Conservation (phyloP, 2,797 vertebrate species). For the Falco naumanni region DNA sequence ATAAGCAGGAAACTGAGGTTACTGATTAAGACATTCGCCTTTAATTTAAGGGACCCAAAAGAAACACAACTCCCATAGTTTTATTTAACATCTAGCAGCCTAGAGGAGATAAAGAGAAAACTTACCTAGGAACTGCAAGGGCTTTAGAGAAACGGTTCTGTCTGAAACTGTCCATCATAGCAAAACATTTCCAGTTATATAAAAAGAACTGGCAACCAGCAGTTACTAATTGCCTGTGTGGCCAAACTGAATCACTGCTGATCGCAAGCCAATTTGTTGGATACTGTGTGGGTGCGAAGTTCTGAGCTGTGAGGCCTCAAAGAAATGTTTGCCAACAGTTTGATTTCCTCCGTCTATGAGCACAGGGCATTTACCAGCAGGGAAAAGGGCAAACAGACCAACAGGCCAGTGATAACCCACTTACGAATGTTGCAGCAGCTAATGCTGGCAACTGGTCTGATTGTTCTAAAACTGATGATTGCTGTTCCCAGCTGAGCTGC, state of each 20-base stretch:
- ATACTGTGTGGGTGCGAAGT: no score
- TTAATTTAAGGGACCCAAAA: background rate
- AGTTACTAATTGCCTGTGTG: background rate
- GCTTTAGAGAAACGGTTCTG: background rate
- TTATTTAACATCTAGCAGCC: background rate
- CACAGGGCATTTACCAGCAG: background rate
- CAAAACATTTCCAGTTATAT: background rate
- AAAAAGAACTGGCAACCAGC: background rate
- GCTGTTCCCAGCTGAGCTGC: background rate
- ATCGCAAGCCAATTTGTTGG: no score
- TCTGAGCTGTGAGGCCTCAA: no score
- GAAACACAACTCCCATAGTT: background rate
- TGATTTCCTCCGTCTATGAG: background rate
- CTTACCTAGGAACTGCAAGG: background rate
- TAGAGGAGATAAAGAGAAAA: background rate
- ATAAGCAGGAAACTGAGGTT: background rate
- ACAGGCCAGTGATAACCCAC: no score
- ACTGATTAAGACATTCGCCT: background rate
- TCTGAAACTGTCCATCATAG: background rate
- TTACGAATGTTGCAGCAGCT: background rate
- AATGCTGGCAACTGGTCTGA: background rate
- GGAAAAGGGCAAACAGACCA: background rate
- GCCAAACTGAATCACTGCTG: no score
- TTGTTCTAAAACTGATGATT: background rate
- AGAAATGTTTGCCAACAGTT: background rate